Percentiles rank a stretch among this genome's conserved stretches.
These are phyloP conservation scores for Netelia inedita DNA, from an alignment of 2,888 invertebrate genomes.

Conservation along the genomic window DNA sequence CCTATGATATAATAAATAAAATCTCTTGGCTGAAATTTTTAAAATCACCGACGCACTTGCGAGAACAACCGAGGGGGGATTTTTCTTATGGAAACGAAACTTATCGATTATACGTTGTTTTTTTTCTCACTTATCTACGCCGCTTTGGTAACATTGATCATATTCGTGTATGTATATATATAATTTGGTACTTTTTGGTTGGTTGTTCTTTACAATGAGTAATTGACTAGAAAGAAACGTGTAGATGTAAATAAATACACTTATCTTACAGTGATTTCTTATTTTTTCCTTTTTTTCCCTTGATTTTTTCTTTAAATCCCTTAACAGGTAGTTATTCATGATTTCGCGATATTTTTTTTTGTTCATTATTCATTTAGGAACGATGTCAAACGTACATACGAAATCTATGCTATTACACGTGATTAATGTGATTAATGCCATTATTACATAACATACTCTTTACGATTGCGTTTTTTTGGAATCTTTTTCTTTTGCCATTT, in stretches of 20 bases:
- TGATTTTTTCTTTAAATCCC: conserved; percentile 26
- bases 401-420: conserved; percentile 73
- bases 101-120: conserved; percentile 43
- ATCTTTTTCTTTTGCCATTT: not conserved
- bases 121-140: conserved; percentile 58
- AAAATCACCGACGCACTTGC: conserved; percentile 31
- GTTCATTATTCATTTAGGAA: conserved; percentile 65
- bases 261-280: conserved; percentile 71
- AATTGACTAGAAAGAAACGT: conserved; percentile 77
- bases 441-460: conserved; percentile 67
- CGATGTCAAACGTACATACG: conserved; percentile 70
- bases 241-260: conserved; percentile 74
- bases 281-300: conserved; percentile 41
- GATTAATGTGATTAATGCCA: conserved; percentile 68
- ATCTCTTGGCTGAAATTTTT: conserved; percentile 19
- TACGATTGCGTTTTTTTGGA: conserved; percentile 37
- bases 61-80: conserved; percentile 8
- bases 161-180: conserved; percentile 65
- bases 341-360: conserved; percentile 47
- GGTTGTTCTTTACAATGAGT: conserved; percentile 73
- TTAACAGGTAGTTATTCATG: conserved; percentile 43
- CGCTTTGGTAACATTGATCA: conserved; percentile 70
- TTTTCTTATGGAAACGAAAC: conserved; percentile 34
- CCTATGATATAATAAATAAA: conserved; percentile 36
- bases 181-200: conserved; percentile 67